phyloP scores from a whole-genome alignment of 2,113 vertebrate species.

The Hoplias malabaricus region DNA sequence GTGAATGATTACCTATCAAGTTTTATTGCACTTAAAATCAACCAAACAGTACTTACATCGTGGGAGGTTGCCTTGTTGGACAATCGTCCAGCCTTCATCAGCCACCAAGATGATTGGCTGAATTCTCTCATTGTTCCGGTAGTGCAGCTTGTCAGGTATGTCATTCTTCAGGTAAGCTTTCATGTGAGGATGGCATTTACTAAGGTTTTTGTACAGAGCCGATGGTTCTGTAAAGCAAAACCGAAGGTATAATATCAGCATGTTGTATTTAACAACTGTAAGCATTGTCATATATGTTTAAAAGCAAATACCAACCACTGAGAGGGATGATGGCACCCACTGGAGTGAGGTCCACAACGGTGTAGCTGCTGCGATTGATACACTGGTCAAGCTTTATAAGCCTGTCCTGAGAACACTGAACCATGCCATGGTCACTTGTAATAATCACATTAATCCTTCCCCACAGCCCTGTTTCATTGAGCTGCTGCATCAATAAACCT shows the following conservation, averaged over 20 bases:
- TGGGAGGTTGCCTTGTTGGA: conserved; percentile 68
- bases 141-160: conserved; percentile 88
- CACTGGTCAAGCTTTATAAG: conserved; percentile 83
- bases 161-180: conserved; percentile 83
- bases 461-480: conserved; percentile 82
- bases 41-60: conserved; percentile 71
- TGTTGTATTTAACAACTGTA: neutral
- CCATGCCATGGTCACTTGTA: conserved; percentile 98
- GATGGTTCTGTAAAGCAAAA: conserved; percentile 66
- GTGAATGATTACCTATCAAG: too few relatives aligned
- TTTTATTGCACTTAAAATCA: too few relatives aligned
- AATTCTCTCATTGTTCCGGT: conserved; percentile 80
- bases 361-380: conserved; percentile 74
- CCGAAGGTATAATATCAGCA: conserved; percentile 19
- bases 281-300: neutral
- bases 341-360: conserved; percentile 78
- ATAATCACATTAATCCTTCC: conserved; percentile 84
- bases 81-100: conserved; percentile 94
- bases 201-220: conserved; percentile 73
- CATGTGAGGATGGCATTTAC: conserved; percentile 78
- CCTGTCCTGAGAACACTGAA: conserved; percentile 82
- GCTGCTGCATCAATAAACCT: conserved; percentile 76
- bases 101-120: conserved; percentile 90
- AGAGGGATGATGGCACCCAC: conserved; percentile 84
- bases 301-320: conserved; percentile 70